Base-by-base conservation (phyloP, 1,140 invertebrate species). In the Tetranychus urticae region DNA sequence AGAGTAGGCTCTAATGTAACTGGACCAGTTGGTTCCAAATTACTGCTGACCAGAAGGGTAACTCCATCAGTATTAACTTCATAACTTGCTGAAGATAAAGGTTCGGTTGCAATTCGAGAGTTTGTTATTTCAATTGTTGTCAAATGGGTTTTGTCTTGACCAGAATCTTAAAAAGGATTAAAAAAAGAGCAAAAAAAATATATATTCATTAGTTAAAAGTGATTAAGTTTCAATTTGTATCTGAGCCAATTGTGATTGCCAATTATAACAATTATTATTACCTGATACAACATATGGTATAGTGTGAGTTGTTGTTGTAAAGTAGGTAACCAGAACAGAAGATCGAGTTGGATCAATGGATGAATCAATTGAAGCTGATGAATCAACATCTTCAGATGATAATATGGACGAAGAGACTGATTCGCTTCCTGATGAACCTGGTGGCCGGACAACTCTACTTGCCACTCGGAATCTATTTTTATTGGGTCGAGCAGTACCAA, bases 121-220 rank as follows among this genome's bases (percentile, higher is more conserved):
- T 68, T 67, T n/a, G 67, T 68, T 55, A 64, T 63, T 62, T 67
- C 65, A 3, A 66, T 42, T 10, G 67, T 68, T 0, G 67, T 68
- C 7, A 57, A 62, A 8, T 64, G 31, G 1, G 66, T 68, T 31
- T 65, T 34, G 31, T 60, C 56, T 23, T 62, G 59, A n/a, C 39
- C 39, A 42, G 39, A 42, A 42, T 42, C 39, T 42, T 6, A 42
- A 42, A 10, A 42, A 42, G 10, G 39, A 10, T 42, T 42, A 42
- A 10, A 42, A 42, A 42, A 42, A 42, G 39, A 6, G 10, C 39
- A 5, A 42, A 10, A 42, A 42, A 42, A 42, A 42, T 42, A 10
- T 42, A 6, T 10, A 42, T 10, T 42, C 39, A 42, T 6, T 42
- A 42, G 39, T 10, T 42, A 10, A 42, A 42, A 0, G 5, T 42